These are phyloP conservation scores for Holotrichia oblita DNA, from an alignment of 1,140 invertebrate species.

Conservation along the genomic window DNA sequence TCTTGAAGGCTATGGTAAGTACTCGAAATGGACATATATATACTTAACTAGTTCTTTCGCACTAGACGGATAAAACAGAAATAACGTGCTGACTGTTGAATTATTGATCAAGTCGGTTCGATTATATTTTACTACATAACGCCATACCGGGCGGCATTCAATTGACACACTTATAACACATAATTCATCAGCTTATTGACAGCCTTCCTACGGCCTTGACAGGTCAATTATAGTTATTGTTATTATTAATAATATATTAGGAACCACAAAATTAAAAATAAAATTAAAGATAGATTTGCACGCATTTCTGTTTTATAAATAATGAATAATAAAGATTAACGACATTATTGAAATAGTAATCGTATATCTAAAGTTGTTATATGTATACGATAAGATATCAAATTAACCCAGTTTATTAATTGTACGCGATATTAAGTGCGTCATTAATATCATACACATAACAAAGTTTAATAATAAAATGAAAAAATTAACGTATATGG, in stretches of 20 bases:
- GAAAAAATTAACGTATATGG: background rate
- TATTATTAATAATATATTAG: conserved; percentile 11
- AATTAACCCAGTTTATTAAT: conserved; percentile 39
- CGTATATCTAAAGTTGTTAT: background rate
- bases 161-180: conserved; percentile 16
- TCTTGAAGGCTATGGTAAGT: conserved; percentile 90
- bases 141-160: conserved; percentile 4
- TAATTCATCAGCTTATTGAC: background rate
- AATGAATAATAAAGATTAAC: too few relatives aligned
- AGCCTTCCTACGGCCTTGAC: conserved; percentile 44
- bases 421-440: conserved; percentile 28
- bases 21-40: too few relatives aligned
- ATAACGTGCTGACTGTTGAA: conserved; percentile 34
- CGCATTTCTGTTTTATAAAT: background rate
- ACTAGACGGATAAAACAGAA: background rate
- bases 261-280: background rate
- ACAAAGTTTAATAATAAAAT: conserved; percentile 25
- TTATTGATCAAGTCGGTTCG: background rate
- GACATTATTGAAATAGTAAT: background rate
- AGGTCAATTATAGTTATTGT: conserved; percentile 40
- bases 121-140: conserved; percentile 12
- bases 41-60: too few relatives aligned
- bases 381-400: conserved; percentile 23
- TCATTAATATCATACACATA: conserved; percentile 21
- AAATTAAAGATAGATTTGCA: background rate